Conservation (phyloP, 1,140 invertebrate genomes). For the Drosophila trapezifrons region DNA sequence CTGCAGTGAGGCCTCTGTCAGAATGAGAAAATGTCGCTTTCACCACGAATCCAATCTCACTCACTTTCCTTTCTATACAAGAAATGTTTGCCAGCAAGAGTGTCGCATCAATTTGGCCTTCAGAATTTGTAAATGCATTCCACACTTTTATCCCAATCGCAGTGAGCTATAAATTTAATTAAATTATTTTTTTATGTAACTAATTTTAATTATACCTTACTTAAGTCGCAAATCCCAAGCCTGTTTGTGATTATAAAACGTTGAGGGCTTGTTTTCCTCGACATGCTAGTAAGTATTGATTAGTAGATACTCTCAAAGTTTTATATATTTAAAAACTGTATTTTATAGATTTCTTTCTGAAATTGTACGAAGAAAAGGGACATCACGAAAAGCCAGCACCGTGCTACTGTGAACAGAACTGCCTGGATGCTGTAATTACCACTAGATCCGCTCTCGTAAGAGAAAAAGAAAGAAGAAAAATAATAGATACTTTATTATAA, state of each 20-base stretch:
- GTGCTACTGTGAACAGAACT: conserved; percentile 68
- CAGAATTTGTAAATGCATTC: conserved; percentile 87
- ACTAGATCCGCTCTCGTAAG: conserved; percentile 48
- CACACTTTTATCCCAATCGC: conserved; percentile 86
- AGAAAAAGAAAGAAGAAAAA: too few relatives aligned
- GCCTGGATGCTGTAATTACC: conserved; percentile 61
- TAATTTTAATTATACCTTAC: neutral
- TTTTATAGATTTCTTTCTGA: conserved; percentile 55
- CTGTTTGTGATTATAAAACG: conserved; percentile 66
- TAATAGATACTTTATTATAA: too few relatives aligned
- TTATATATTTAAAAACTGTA: neutral
- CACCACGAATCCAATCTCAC: conserved; percentile 86
- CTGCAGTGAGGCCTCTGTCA: conserved; percentile 55
- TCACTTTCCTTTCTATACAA: conserved; percentile 87
- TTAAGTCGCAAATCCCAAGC: conserved; percentile 62
- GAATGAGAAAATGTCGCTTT: conserved; percentile 85
- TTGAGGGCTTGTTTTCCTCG: conserved; percentile 63
- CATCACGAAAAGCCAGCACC: conserved; percentile 14
- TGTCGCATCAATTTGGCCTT: conserved; percentile 86
- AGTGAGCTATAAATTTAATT: conserved; percentile 45
- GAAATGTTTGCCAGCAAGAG: conserved; percentile 88
- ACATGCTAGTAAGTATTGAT: conserved; percentile 48
- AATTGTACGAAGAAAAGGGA: conserved; percentile 50
- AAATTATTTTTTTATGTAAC: neutral
- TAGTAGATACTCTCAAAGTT: neutral